Conservation (phyloP, 1,140 invertebrate genomes). For the Galleria mellonella region DNA sequence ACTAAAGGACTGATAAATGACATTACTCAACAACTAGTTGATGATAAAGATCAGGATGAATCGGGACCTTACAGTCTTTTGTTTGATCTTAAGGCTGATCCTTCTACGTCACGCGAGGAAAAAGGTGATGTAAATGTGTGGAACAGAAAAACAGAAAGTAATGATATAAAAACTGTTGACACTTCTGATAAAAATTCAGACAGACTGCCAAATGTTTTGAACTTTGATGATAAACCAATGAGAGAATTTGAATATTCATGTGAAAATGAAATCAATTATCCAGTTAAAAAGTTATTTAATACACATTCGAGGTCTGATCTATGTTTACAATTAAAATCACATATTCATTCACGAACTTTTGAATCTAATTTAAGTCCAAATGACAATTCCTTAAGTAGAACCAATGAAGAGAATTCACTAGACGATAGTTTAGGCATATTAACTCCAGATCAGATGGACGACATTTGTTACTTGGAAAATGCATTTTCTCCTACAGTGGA, state of each 20-base stretch:
- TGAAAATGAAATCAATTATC: slow-evolving; percentile 50
- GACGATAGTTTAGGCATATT: slow-evolving; percentile 90
- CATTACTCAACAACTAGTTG: slow-evolving; percentile 58
- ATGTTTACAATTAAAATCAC: slow-evolving; percentile 58
- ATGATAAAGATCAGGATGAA: slow-evolving; percentile 59
- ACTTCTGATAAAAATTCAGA: slow-evolving; percentile 36
- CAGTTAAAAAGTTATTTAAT: slow-evolving; percentile 45
- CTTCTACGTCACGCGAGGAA: slow-evolving; percentile 40
- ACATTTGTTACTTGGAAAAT: slow-evolving; percentile 77
- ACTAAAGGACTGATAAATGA: slow-evolving; percentile 58
- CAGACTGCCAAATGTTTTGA: slow-evolving; percentile 52
- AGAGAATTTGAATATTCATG: slow-evolving; percentile 69
- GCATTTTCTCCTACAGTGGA: slow-evolving; percentile 76
- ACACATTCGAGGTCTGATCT: slow-evolving; percentile 62
- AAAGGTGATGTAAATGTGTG: slow-evolving; percentile 22
- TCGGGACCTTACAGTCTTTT: slow-evolving; percentile 76
- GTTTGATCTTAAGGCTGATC: slow-evolving; percentile 63
- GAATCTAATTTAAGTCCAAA: slow-evolving; percentile 61
- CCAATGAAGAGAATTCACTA: slow-evolving; percentile 84
- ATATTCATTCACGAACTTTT: slow-evolving; percentile 42
- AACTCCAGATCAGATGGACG: slow-evolving; percentile 90
- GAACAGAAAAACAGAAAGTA: slow-evolving; percentile 25
- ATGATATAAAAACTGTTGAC: not conserved
- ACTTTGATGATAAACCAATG: slow-evolving; percentile 63
- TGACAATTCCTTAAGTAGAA: slow-evolving; percentile 63